These are phyloP conservation scores for Poeciliopsis infans DNA, from an alignment of 2,797 vertebrate species.

Conservation along the genomic window DNA sequence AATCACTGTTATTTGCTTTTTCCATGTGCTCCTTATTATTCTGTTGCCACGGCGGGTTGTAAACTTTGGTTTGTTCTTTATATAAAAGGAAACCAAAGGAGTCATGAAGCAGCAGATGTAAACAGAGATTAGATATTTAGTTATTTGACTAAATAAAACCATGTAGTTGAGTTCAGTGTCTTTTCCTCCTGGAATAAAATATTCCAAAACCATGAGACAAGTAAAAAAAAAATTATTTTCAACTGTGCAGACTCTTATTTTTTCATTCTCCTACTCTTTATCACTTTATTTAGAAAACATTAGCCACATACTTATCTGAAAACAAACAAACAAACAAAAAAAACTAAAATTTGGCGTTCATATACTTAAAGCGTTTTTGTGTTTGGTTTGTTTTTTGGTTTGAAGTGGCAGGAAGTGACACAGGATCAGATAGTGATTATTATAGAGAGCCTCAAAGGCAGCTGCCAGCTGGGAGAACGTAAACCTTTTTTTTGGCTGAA, in stretches of 20 bases:
- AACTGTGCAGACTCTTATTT: not conserved
- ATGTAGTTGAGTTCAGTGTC: not conserved
- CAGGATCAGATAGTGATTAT: constrained; percentile 42
- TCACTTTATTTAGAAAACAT: not conserved
- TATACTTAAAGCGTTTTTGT: constrained; percentile 14
- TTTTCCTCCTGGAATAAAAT: not conserved
- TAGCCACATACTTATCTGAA: not conserved
- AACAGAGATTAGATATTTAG: not conserved
- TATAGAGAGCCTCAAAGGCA: constrained; percentile 45
- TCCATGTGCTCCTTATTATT: constrained; percentile 5
- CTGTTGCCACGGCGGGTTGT: not conserved
- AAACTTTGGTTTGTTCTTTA: not conserved
- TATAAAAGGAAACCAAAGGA: not conserved
- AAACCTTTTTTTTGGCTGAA: constrained; percentile 56
- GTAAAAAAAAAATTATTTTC: too few relatives aligned
- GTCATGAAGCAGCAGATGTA: not conserved
- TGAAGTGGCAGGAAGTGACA: constrained; percentile 59
- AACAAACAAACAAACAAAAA: not conserved
- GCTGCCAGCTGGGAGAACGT: constrained; percentile 41
- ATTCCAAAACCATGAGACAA: not conserved
- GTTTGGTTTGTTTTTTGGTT: constrained; percentile 28
- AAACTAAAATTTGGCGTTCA: not conserved
- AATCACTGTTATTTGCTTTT: constrained; percentile 24
- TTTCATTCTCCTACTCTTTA: not conserved
- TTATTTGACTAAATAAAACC: not conserved